Conservation (phyloP, 2,797 vertebrate genomes). For the Eulemur mongoz region DNA sequence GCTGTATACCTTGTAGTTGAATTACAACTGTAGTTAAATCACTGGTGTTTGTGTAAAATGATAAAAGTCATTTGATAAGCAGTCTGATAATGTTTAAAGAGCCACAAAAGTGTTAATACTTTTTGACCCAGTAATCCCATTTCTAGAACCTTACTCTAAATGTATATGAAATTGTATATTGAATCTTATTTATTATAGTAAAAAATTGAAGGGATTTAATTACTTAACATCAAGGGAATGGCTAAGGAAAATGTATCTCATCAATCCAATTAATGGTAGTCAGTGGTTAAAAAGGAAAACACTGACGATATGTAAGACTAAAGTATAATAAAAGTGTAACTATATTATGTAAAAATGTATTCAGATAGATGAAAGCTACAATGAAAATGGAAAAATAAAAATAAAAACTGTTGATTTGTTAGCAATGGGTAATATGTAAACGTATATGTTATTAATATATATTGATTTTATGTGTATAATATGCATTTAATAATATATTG, state of each 20-base stretch:
- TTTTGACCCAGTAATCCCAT: conserved; percentile 14
- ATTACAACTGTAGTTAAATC: conserved; percentile 47
- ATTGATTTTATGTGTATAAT: background rate
- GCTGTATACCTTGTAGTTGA: background rate
- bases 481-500: background rate
- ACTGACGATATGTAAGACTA: background rate
- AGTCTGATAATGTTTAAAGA: conserved; percentile 32
- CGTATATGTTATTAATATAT: background rate
- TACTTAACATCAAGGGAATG: background rate
- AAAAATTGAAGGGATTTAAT: conserved; percentile 17
- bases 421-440: background rate
- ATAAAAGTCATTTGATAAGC: conserved; percentile 13
- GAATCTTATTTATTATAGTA: background rate
- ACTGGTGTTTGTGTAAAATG: conserved; percentile 7
- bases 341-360: background rate
- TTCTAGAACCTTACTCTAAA: conserved; percentile 46
- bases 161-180: background rate
- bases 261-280: background rate
- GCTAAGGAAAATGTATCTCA: background rate
- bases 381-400: conserved; percentile 5
- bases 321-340: background rate
- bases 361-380: background rate
- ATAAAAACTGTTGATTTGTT: background rate
- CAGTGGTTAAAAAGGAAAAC: conserved; percentile 28
- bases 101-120: background rate